Evolutionary conservation across 2,797 vertebrate genomes (phyloP).

Genomic region (Scarus forsteni): DNA sequence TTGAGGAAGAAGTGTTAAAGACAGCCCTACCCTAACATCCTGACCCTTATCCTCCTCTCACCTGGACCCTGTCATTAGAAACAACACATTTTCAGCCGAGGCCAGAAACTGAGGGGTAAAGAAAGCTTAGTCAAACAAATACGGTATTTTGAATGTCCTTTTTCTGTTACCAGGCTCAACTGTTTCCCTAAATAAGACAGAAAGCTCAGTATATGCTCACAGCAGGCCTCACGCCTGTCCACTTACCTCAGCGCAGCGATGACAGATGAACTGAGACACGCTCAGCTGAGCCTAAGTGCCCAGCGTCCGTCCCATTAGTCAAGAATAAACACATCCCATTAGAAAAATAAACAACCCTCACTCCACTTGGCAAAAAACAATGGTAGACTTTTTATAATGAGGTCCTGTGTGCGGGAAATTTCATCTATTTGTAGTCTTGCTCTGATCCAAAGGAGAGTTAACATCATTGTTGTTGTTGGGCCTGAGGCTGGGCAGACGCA

Average conservation of each 20-base stretch:
- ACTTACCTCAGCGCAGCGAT: slow-evolving; percentile 49
- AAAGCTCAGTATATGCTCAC: slow-evolving; percentile 46
- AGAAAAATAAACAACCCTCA: slow-evolving; percentile 72
- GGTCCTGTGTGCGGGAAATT: slow-evolving; percentile 49
- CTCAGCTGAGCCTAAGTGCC: slow-evolving; percentile 57
- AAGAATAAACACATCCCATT: slow-evolving; percentile 75
- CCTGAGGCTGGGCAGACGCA: slow-evolving; percentile 45
- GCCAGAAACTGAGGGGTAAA: no score
- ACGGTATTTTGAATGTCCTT: background rate
- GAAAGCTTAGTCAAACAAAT: background rate
- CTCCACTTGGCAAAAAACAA: slow-evolving; percentile 66
- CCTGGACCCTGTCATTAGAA: no score
- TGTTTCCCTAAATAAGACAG: slow-evolving; percentile 31
- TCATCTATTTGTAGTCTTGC: slow-evolving; percentile 54
- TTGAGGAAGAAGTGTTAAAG: no score
- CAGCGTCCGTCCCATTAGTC: slow-evolving; percentile 66
- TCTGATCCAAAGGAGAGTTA: slow-evolving; percentile 34
- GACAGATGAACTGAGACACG: slow-evolving; percentile 60
- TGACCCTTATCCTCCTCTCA: no score
- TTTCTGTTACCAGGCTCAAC: background rate
- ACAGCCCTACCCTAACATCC: no score
- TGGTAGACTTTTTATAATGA: slow-evolving; percentile 53
- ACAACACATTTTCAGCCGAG: no score
- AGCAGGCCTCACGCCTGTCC: slow-evolving; percentile 32
- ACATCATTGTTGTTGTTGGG: slow-evolving; percentile 12